Percentiles rank a stretch among this genome's conserved stretches.
These are phyloP conservation scores for Lagopus muta DNA, from an alignment of 2,113 vertebrate species.

Conservation along the genomic window DNA sequence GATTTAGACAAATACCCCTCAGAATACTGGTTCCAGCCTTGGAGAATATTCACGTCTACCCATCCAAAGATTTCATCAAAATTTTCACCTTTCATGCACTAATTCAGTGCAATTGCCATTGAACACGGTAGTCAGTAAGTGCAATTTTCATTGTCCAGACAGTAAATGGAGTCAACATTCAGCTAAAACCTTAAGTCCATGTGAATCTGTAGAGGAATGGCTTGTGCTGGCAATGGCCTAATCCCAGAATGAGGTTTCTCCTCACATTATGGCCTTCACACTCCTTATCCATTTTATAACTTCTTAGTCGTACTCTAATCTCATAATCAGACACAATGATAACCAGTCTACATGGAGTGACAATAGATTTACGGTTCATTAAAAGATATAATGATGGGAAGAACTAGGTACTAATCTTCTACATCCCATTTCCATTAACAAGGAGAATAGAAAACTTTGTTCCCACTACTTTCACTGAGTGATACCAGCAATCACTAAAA, in stretches of 20 bases:
- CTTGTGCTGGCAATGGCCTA: neutral
- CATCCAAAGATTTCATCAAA: neutral
- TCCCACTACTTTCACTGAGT: neutral
- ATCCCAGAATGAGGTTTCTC: neutral
- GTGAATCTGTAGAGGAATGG: neutral
- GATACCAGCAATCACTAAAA: neutral
- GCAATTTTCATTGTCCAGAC: neutral
- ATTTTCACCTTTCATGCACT: neutral
- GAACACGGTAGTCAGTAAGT: neutral
- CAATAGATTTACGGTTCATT: neutral
- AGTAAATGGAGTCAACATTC: neutral
- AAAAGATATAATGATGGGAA: neutral
- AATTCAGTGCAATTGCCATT: neutral
- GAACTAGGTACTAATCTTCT: neutral
- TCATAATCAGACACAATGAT: neutral
- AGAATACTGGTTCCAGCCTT: neutral
- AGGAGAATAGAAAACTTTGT: neutral
- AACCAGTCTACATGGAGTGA: neutral
- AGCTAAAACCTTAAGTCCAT: neutral
- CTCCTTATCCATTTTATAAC: neutral
- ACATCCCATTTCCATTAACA: neutral
- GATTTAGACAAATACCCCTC: neutral
- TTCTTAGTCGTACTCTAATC: conserved; percentile 5
- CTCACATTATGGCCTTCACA: neutral
- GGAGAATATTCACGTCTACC: neutral